Evolutionary conservation across 2,888 invertebrate species (phyloP), one percentile per base, ranked within the genome.

Genomic region (Salpingus planirostris): DNA sequence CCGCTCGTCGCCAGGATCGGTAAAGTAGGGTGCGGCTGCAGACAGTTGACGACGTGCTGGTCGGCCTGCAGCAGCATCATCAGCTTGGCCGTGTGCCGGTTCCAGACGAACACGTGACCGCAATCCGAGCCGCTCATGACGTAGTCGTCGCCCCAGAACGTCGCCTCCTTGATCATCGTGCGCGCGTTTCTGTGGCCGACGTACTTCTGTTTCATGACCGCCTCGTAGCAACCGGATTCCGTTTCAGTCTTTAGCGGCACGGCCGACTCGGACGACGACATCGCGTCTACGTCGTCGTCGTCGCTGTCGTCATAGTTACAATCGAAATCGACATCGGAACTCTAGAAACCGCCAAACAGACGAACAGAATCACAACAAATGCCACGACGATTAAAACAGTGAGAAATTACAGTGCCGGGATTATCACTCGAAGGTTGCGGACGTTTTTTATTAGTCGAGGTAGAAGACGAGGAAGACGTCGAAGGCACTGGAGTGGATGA

Each of bases 91-190:
- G 79, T 78, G 25, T 74, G 65, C 21, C 81, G 71, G 31, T 86
- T 74, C 89, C 88, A 89, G 18, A 84, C 69, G 54, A 89, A 88
- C 8, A 89, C 80, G 54, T 88, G 86, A 0, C 88, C 89, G 61
- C 89, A 89, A 63, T 89, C 89, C 8, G 85, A 86, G n/a, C 89
- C 89, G 12, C 85, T 85, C 76, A 88, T 78, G 8, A 89, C 76
- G 64, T 74, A 82, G 48, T 80, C 68, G 47, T 79, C 71, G 26
- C 88, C 88, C 85, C 86, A 89, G 62, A 88, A 89, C 36, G 78
- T 78, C 2, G 86, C 81, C 59, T 88, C 86, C 62, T 89, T 89
- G 38, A 89, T 87, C 86, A 81, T 80, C 29, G 80, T 81, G 56
- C 77, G 71, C 4, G 87, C 80, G 66, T 88, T 88, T 32, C 88